A percentile compares a stretch with the other conserved stretches of the same genome.
phyloP scores from a whole-genome alignment of 2,113 vertebrate species.

The Morone chrysops region DNA sequence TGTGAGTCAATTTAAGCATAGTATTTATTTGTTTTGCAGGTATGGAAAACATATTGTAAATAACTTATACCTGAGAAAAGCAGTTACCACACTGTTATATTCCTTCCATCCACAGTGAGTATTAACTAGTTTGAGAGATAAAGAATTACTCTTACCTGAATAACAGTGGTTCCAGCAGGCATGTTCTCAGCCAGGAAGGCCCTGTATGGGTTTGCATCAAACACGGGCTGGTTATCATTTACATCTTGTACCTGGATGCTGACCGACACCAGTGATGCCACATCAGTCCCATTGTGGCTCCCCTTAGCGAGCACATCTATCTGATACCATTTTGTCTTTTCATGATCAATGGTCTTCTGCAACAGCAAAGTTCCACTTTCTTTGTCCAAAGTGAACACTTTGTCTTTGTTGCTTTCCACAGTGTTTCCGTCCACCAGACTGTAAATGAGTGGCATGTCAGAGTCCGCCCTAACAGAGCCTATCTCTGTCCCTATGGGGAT shows the following conservation, averaged over 20 bases:
- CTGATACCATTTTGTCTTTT: conserved; percentile 96
- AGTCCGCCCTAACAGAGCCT: conserved; percentile 90
- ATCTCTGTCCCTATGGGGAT: conserved; percentile 92
- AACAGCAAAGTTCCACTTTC: conserved; percentile 91
- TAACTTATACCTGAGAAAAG: neutral
- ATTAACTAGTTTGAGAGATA: neutral
- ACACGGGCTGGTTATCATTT: conserved; percentile 95
- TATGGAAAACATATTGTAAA: neutral
- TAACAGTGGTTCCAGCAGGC: conserved; percentile 93
- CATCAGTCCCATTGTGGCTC: conserved; percentile 89
- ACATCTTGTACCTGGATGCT: conserved; percentile 96
- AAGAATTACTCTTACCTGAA: conserved; percentile 82
- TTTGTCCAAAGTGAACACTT: conserved; percentile 89
- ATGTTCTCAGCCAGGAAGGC: conserved; percentile 96
- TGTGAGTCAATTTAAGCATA: conserved; percentile 73
- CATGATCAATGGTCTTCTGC: conserved; percentile 92
- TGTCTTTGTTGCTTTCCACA: conserved; percentile 93
- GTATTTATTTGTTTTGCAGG: no score
- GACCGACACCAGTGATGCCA: conserved; percentile 93
- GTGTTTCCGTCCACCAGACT: conserved; percentile 96
- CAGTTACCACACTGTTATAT: neutral
- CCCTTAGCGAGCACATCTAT: conserved; percentile 94
- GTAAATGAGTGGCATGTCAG: conserved; percentile 93
- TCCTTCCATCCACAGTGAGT: neutral
- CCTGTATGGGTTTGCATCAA: conserved; percentile 94